Conservation (phyloP, 35 echinoderm and acorn worm species). For the Diadema setosum region DNA sequence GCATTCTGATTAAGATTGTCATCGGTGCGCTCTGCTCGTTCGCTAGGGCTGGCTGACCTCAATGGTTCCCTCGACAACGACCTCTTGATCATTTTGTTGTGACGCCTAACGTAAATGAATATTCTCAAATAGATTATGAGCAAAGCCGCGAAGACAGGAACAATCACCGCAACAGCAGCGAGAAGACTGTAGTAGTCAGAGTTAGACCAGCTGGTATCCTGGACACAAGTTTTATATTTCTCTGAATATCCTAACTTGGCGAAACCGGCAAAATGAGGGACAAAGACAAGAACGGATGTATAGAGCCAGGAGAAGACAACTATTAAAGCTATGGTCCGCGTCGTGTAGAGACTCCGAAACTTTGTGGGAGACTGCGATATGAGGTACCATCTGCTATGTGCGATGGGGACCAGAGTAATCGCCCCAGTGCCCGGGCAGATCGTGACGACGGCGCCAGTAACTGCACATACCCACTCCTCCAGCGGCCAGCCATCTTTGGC, state of each 20-base stretch:
- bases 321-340: constrained; percentile 31
- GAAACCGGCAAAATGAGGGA: constrained; percentile 18
- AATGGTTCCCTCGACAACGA: neutral
- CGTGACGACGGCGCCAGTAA: constrained; percentile 12
- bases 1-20: too few species aligned
- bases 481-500: constrained; percentile 36
- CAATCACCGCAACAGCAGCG: neutral
- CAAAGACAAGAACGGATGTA: constrained; percentile 17
- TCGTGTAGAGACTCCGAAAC: constrained; percentile 41
- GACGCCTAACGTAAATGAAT: neutral
- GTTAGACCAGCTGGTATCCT: constrained; percentile 7
- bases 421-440: constrained; percentile 50
- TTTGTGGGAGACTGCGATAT: constrained; percentile 25
- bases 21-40: too few species aligned
- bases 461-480: constrained; percentile 44
- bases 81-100: neutral
- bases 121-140: neutral
- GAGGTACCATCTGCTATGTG: constrained; percentile 48
- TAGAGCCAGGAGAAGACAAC: constrained; percentile 57
- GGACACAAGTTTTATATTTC: constrained; percentile 47
- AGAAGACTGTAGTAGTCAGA: neutral
- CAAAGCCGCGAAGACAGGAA: neutral
- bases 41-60: too few species aligned
- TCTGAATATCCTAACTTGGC: constrained; percentile 63
- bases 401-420: constrained; percentile 55